Percentiles rank a stretch among this genome's conserved stretches.
Conservation (phyloP, 2,888 invertebrate species). For the Lithophane leautieri region DNA sequence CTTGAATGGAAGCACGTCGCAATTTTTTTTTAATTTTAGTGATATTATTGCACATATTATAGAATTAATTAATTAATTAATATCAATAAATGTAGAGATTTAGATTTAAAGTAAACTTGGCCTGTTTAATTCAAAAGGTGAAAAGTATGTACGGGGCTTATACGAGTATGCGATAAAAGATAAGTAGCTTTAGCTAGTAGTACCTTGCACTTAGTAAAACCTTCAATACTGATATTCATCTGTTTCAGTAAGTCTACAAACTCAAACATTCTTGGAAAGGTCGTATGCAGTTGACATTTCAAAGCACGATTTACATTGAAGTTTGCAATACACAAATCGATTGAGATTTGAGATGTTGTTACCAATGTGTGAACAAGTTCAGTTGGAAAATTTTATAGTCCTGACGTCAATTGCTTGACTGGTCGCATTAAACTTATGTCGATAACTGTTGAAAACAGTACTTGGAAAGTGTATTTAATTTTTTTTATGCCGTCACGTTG, state of each 20-base stretch:
- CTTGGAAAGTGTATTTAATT: neutral
- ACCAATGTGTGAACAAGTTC: neutral
- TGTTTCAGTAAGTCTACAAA: neutral
- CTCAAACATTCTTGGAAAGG: constrained; percentile 1
- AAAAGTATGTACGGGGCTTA: too few species aligned
- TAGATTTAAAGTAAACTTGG: too few species aligned
- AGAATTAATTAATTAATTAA: too few species aligned
- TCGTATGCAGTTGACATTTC: constrained; percentile 17
- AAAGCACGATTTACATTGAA: constrained; percentile 25
- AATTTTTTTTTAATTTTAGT: too few species aligned
- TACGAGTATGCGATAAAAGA: too few species aligned
- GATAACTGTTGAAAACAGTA: constrained; percentile 12
- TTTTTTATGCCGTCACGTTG: too few species aligned
- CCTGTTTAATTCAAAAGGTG: too few species aligned
- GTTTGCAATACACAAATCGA: neutral
- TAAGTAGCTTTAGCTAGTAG: neutral
- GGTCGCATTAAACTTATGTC: neutral
- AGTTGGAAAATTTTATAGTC: neutral
- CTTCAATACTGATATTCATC: neutral
- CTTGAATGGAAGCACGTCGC: too few species aligned
- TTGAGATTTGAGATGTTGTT: constrained; percentile 21
- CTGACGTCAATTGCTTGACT: constrained; percentile 3
- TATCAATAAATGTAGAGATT: too few species aligned
- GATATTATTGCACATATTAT: too few species aligned
- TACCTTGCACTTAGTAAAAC: neutral